These are phyloP conservation scores for Sicus ferrugineus DNA, from an alignment of 2,888 invertebrate species.

Conservation along the genomic window DNA sequence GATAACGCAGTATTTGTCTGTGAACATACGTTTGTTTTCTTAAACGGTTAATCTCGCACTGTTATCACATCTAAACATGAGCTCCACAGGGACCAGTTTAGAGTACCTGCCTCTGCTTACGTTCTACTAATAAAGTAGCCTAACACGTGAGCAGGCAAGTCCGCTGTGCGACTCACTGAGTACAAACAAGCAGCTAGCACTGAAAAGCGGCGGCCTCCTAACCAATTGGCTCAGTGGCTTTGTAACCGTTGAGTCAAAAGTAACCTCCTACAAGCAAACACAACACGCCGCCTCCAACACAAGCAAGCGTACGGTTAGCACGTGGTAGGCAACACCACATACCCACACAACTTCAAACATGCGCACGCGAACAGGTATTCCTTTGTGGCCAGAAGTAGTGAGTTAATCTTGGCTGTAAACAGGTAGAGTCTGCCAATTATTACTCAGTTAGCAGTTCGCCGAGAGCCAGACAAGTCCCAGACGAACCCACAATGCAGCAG, in stretches of 20 bases:
- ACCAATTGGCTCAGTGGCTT: slow-evolving; percentile 22
- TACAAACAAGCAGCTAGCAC: not conserved
- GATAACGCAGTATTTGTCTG: no score
- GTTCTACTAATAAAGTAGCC: no score
- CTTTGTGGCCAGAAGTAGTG: slow-evolving; percentile 5
- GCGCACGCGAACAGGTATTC: slow-evolving; percentile 51
- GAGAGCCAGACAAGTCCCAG: slow-evolving; percentile 19
- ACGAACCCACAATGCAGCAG: slow-evolving; percentile 8
- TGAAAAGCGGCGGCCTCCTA: not conserved
- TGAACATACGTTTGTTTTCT: no score
- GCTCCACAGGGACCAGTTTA: no score
- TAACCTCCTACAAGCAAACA: slow-evolving; percentile 19
- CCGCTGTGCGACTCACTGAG: no score
- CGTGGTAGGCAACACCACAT: not conserved
- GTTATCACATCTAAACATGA: no score
- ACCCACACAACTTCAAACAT: slow-evolving; percentile 38
- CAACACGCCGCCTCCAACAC: slow-evolving; percentile 18
- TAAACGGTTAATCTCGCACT: no score
- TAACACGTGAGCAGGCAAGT: no score
- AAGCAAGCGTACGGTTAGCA: not conserved
- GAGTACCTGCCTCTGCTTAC: no score
- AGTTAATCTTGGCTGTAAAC: slow-evolving; percentile 20
- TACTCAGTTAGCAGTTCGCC: slow-evolving; percentile 21
- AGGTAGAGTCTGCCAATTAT: slow-evolving; percentile 21
- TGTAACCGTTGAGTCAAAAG: slow-evolving; percentile 13